A percentile compares a stretch with the other conserved stretches of the same genome.
phyloP scores from a whole-genome alignment of 2,113 vertebrate genomes.

The Elephas maximus region DNA sequence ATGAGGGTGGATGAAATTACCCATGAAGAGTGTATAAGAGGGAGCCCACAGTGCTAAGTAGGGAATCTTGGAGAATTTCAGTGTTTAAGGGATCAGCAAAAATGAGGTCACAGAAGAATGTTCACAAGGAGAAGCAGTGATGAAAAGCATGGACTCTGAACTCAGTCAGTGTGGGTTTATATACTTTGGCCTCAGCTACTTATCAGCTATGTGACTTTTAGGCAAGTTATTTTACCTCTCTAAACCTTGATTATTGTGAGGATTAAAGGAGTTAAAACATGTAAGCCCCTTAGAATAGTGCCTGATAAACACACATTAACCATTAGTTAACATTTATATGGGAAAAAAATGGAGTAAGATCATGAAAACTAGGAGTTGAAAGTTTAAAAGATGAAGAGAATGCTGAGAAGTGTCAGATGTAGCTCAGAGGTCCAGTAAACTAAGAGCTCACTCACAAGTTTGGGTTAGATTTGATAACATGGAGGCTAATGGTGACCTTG shows the following conservation, averaged over 20 bases:
- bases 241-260: neutral
- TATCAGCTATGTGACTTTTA: neutral
- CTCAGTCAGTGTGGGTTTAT: constrained; percentile 14
- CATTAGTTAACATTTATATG: constrained; percentile 52
- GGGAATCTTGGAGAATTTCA: constrained; percentile 32
- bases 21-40: neutral
- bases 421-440: neutral
- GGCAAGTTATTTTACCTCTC: neutral
- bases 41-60: neutral
- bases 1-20: neutral
- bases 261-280: constrained; percentile 47
- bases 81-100: constrained; percentile 57
- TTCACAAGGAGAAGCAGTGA: constrained; percentile 36
- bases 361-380: neutral
- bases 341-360: neutral
- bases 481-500: neutral
- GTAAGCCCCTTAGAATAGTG: constrained; percentile 22
- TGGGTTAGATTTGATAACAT: constrained; percentile 9
- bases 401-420: neutral
- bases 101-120: constrained; percentile 14
- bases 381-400: constrained; percentile 47
- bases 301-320: constrained; percentile 25
- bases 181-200: neutral
- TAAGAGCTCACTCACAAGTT: neutral
- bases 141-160: constrained; percentile 25